Conservation (phyloP, 2,113 vertebrate species). For the Lophotis ruficrista region DNA sequence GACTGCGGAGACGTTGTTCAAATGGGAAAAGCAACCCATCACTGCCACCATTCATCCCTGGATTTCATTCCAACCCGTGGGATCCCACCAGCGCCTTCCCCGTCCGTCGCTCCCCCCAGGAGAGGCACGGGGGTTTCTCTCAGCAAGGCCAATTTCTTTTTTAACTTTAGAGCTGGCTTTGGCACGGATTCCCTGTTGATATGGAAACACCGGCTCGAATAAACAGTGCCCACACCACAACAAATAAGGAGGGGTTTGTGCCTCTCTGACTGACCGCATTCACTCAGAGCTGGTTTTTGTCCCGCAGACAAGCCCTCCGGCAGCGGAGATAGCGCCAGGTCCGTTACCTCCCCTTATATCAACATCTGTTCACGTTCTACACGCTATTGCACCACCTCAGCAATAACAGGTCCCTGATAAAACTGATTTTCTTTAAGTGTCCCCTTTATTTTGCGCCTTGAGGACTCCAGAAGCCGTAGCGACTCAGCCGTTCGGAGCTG, state of each 20-base stretch:
- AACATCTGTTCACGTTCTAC: neutral
- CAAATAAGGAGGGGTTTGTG: conserved; percentile 34
- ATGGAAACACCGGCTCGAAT: conserved; percentile 40
- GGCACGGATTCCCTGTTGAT: conserved; percentile 26
- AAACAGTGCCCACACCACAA: conserved; percentile 23
- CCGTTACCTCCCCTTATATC: neutral
- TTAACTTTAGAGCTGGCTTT: neutral
- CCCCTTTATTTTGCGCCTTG: neutral
- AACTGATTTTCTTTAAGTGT: neutral
- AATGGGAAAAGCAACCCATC: neutral
- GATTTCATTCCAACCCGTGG: neutral
- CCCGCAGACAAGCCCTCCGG: neutral
- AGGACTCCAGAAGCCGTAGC: neutral
- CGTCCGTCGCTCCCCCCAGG: neutral
- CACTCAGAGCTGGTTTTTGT: neutral
- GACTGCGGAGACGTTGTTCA: neutral
- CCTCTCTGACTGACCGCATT: neutral
- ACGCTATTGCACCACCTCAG: neutral
- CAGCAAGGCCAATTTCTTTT: neutral
- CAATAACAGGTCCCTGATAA: neutral
- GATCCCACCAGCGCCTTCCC: neutral
- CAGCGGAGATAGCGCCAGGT: neutral
- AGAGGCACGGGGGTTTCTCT: neutral
- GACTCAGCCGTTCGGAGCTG: neutral
- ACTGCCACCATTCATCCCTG: neutral